phyloP scores from a whole-genome alignment of 2,797 vertebrate species.

The Halcyon smyrnensis region DNA sequence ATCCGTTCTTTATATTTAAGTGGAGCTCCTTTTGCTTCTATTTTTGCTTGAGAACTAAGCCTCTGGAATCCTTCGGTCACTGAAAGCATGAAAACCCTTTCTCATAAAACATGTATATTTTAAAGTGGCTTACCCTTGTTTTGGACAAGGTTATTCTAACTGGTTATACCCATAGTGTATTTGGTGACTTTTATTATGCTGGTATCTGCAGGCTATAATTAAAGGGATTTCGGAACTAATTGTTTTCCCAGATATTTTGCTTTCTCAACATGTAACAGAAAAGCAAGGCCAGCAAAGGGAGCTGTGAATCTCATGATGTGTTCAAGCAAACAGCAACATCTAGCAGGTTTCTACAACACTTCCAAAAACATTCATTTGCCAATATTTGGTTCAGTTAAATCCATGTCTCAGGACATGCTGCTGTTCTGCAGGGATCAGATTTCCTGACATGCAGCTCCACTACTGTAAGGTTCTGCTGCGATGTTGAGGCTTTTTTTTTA shows the following conservation, averaged over 20 bases:
- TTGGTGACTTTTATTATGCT: neutral
- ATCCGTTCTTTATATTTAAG: neutral
- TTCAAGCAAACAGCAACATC: neutral
- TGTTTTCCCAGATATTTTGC: neutral
- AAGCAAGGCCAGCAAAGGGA: neutral
- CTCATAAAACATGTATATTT: neutral
- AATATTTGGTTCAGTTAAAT: neutral
- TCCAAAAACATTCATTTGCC: fast-evolving
- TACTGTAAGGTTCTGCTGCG: neutral
- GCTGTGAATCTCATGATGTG: neutral
- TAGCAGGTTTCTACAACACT: neutral
- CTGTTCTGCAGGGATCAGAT: neutral
- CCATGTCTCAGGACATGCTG: neutral
- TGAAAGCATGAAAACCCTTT: neutral
- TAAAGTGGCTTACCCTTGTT: neutral
- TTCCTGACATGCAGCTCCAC: neutral
- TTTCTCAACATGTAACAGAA: neutral
- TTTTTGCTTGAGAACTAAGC: neutral
- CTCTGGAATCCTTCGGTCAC: neutral
- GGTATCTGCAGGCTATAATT: neutral
- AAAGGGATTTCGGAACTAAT: neutral
- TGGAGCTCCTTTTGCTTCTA: neutral
- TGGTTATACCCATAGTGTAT: neutral
- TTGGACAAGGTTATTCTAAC: neutral
- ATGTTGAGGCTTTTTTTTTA: neutral